phyloP scores from a whole-genome alignment of 2,888 invertebrate genomes.

The Oxycera nigricornis region DNA sequence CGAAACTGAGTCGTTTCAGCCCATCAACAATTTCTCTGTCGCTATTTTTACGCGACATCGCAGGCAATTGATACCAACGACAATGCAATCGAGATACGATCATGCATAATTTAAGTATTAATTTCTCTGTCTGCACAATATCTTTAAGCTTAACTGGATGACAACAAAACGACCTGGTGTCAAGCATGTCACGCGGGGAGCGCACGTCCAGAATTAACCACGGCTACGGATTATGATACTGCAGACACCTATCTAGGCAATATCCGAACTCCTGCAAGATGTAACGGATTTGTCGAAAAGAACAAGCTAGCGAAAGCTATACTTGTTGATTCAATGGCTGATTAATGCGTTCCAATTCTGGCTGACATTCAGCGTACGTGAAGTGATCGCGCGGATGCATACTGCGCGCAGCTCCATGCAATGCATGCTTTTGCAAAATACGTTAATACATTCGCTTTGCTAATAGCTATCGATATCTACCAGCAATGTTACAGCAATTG shows the following conservation, averaged over 20 bases:
- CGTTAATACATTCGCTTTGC: constrained; percentile 11
- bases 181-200: constrained; percentile 16
- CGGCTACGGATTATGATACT: constrained; percentile 34
- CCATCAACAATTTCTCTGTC: too few relatives aligned
- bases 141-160: constrained; percentile 3
- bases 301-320: constrained; percentile 34
- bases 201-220: constrained; percentile 33
- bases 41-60: too few relatives aligned
- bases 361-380: constrained; percentile 36
- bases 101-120: constrained; percentile 11
- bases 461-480: constrained; percentile 32
- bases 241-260: constrained; percentile 22
- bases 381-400: constrained; percentile 17
- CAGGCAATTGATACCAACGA: too few relatives aligned
- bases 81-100: neutral
- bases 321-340: constrained; percentile 31
- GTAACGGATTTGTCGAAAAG: constrained; percentile 31
- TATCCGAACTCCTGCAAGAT: constrained; percentile 28
- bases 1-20: too few relatives aligned
- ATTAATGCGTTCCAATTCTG: constrained; percentile 40
- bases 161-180: neutral
- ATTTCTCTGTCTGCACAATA: constrained; percentile 18
- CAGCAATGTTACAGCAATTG: constrained; percentile 23
- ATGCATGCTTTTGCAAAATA: constrained; percentile 25
- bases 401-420: neutral